Conservation (phyloP, 2,797 vertebrate species). For the Denticeps clupeoides region DNA sequence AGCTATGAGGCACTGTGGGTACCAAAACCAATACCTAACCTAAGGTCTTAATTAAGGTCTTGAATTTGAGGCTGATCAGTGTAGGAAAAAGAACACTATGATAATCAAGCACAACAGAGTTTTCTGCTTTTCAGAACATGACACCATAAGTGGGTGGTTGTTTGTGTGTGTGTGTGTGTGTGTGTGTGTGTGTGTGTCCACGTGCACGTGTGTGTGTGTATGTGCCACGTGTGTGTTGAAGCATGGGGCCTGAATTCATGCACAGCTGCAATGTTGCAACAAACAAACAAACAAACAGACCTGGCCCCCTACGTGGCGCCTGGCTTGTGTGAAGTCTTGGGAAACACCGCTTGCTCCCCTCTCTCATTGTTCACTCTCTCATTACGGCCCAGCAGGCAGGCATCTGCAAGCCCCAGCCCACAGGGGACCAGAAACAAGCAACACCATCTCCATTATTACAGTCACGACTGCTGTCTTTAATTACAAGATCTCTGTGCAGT, state of each 20-base stretch:
- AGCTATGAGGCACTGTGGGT: no score
- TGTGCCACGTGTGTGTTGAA: not conserved
- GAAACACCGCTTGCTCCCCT: slow-evolving; percentile 5
- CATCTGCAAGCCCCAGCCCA: no score
- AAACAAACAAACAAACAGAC: not conserved
- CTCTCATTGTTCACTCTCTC: slow-evolving; percentile 7
- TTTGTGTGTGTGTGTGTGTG: not conserved
- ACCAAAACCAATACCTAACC: no score
- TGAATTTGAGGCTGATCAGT: no score
- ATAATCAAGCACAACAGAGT: no score
- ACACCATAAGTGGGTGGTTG: not conserved
- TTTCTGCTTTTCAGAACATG: not conserved
- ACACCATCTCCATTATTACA: no score
- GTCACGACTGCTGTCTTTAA: no score
- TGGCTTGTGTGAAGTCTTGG: slow-evolving; percentile 4
- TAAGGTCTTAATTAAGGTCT: no score
- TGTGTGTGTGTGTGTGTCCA: not conserved
- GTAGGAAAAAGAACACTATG: no score
- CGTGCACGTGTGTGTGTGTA: not conserved
- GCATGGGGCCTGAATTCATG: not conserved
- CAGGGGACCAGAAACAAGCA: no score
- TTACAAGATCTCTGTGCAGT: no score
- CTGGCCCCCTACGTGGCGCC: not conserved
- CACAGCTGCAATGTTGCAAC: not conserved
- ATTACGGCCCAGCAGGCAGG: slow-evolving; percentile 18